A percentile compares a stretch with the other conserved stretches of the same genome.
phyloP scores from a whole-genome alignment of 35 echinoderm and acorn worm species.

The Ophiothrix spiculata region DNA sequence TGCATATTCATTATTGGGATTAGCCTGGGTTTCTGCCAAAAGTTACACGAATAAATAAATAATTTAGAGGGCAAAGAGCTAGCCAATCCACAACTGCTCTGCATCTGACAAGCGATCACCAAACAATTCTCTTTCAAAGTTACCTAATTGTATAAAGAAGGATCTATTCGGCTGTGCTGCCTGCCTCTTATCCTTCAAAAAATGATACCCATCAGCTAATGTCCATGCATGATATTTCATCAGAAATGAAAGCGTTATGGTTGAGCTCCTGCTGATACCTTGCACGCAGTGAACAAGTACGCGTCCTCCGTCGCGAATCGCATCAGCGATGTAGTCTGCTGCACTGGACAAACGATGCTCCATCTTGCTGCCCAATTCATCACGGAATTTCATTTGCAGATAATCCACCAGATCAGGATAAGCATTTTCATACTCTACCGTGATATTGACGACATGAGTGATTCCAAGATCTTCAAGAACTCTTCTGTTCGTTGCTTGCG shows the following conservation, averaged over 20 bases:
- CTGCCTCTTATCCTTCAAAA: constrained; percentile 64
- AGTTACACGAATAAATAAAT: too few relatives aligned
- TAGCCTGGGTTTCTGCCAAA: too few relatives aligned
- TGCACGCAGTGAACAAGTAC: constrained; percentile 90
- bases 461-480: constrained; percentile 60
- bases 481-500: constrained; percentile 40
- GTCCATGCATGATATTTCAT: constrained; percentile 80
- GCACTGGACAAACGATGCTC: constrained; percentile 42
- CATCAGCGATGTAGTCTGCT: constrained; percentile 77
- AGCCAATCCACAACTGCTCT: constrained; percentile 58
- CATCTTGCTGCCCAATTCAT: constrained; percentile 60
- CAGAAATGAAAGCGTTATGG: constrained; percentile 76
- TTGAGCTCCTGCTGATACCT: constrained; percentile 84
- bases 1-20: too few relatives aligned
- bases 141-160: constrained; percentile 63
- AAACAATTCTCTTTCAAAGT: constrained; percentile 73
- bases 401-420: constrained; percentile 64
- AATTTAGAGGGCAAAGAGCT: too few relatives aligned
- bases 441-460: constrained; percentile 82
- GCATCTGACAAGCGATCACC: constrained; percentile 63
- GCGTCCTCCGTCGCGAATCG: constrained; percentile 44
- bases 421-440: constrained; percentile 46
- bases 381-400: constrained; percentile 67
- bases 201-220: constrained; percentile 60
- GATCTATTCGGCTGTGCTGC: constrained; percentile 72